Base-by-base conservation (phyloP, 2,888 invertebrate genomes). In the Tiliacea citrago region DNA sequence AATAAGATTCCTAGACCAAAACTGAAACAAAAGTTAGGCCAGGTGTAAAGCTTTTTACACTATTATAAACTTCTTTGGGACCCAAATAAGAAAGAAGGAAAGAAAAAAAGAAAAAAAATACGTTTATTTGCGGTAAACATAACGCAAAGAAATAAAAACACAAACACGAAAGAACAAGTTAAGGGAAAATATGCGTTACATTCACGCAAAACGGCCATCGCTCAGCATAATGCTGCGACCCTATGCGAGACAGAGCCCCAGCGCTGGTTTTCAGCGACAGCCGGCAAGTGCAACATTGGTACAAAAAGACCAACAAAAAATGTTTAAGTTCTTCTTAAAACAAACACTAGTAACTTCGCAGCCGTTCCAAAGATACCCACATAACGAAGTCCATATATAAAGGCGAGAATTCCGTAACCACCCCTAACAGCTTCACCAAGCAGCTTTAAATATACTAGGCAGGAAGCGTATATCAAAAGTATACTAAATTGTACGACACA, bases 401-500 rank as follows among this genome's bases (percentile, higher is more conserved):
- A 70, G 29, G 21, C 39, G 9, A 24, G 8, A n/a, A 68, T 47
- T 24, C n/a, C 2, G 39, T 60, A 65, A 9, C 21, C 21, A 70
- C n/a, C 47, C 21, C 18, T 51, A 68, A 53, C 35, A 53, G 13
- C 65, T 39, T 18, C 12, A 62, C 18, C 49, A 53, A 45, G 60
- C n/a, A 65, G 49, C 72, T 77, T 60, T 67, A 81, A 78, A 86
- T 68, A 78, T 45, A 35, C 69, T 10, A 77, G 51, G 75, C 90
- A 90, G 93, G 92, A 92, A 91, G 87, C 84, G 76, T 85, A 85
- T 88, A 90, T 90, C 88, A 91, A 86, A 79, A 79, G 66, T 81
- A 86, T 81, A 83, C 85, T 84, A 84, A 79, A 85, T 82, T 77
- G 78, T 85, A 84, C 83, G 84, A 83, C 84, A 79, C 82, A 79